These are phyloP conservation scores for Unio delphinus DNA, from an alignment of 2,888 invertebrate genomes.

Conservation along the genomic window DNA sequence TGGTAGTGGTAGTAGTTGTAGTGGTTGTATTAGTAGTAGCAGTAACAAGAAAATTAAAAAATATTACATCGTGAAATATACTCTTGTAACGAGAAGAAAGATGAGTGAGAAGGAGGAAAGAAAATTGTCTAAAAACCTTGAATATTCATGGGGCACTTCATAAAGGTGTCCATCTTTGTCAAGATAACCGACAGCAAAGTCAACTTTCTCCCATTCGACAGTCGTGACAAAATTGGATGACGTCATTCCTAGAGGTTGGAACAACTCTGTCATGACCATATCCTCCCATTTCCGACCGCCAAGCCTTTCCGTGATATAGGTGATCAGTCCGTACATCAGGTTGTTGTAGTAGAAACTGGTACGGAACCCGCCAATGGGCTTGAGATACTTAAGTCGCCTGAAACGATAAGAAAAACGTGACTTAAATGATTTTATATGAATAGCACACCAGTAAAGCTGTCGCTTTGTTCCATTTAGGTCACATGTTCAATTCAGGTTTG, in stretches of 20 bases:
- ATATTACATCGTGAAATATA: too few relatives aligned
- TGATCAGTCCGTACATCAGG: conserved; percentile 63
- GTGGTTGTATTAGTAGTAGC: too few relatives aligned
- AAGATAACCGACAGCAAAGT: conserved; percentile 52
- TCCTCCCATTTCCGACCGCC: conserved; percentile 60
- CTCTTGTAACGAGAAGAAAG: too few relatives aligned
- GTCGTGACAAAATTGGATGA: conserved; percentile 57
- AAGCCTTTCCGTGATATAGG: conserved; percentile 55
- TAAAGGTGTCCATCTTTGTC: conserved; percentile 26
- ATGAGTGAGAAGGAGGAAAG: too few relatives aligned
- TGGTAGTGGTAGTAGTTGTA: too few relatives aligned
- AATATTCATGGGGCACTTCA: conserved; percentile 36
- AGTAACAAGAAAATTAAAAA: too few relatives aligned
- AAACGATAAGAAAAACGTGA: conserved; percentile 12
- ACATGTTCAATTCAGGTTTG: too few relatives aligned
- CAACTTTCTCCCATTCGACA: conserved; percentile 37
- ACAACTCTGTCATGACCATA: conserved; percentile 51
- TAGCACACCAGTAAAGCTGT: too few relatives aligned
- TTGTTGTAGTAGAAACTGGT: conserved; percentile 62
- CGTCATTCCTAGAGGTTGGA: conserved; percentile 60
- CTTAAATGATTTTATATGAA: too few relatives aligned
- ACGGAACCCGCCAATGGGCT: conserved; percentile 48
- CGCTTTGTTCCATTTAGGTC: too few relatives aligned
- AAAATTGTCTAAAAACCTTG: conserved; percentile 19
- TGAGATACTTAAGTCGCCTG: conserved; percentile 43